Percentiles rank a stretch among this genome's conserved stretches.
These are phyloP conservation scores for Beroe forskalii DNA, from an alignment of 37 sponge, comb jelly and placozoan species.

Conservation along the genomic window DNA sequence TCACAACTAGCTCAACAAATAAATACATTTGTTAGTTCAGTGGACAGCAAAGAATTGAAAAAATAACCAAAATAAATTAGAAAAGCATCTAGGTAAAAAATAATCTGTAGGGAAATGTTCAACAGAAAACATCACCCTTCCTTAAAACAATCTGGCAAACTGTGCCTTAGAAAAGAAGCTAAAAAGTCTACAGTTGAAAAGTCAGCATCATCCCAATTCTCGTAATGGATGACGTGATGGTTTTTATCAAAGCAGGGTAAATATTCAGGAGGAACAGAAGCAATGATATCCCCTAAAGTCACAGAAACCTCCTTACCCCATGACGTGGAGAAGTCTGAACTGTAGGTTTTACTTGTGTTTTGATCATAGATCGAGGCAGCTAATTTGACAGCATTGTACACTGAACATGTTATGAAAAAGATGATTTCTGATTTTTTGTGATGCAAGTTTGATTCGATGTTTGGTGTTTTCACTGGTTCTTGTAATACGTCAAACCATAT, in stretches of 20 bases:
- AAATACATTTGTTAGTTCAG: too few relatives aligned
- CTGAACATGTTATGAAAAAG: conserved; percentile 2
- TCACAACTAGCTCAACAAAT: too few relatives aligned
- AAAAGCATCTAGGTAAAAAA: too few relatives aligned
- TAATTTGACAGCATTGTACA: neutral
- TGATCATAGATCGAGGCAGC: neutral
- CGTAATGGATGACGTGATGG: neutral
- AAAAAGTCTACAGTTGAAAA: neutral
- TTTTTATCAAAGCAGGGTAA: neutral
- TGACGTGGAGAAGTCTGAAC: neutral
- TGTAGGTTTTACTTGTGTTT: neutral
- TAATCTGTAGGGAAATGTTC: too few relatives aligned
- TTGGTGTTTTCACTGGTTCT: too few relatives aligned
- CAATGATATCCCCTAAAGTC: neutral
- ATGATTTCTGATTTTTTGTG: neutral
- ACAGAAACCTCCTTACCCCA: neutral
- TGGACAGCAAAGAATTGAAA: too few relatives aligned
- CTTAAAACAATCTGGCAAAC: too few relatives aligned
- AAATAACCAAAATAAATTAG: too few relatives aligned
- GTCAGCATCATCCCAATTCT: conserved; percentile 16
- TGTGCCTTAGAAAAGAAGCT: neutral
- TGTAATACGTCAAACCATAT: neutral
- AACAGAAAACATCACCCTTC: too few relatives aligned
- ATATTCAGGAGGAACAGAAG: neutral
- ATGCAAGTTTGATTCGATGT: too few relatives aligned